These are phyloP conservation scores for Stenurella melanura DNA, from an alignment of 2,888 invertebrate genomes.

Conservation along the genomic window DNA sequence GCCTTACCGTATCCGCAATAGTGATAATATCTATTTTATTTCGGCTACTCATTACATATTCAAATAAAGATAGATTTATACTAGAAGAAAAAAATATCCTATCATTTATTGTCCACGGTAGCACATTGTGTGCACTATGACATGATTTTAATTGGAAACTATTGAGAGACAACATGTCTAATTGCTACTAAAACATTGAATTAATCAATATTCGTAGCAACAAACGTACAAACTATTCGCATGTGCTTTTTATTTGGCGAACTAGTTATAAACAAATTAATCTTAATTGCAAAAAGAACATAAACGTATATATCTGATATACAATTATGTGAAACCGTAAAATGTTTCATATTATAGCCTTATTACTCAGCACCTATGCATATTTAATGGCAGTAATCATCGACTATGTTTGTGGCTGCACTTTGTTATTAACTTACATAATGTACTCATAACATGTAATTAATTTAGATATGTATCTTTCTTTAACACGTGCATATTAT, in stretches of 20 bases:
- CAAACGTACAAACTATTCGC: constrained; percentile 31
- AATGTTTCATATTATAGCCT: not conserved
- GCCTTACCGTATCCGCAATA: no score
- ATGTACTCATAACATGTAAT: constrained; percentile 4
- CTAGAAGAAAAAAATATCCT: no score
- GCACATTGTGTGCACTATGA: not conserved
- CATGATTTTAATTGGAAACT: constrained; percentile 19
- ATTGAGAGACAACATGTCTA: constrained; percentile 30
- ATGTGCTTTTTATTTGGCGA: constrained; percentile 24
- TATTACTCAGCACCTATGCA: constrained; percentile 21
- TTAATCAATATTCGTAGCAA: constrained; percentile 18
- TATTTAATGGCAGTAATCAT: constrained; percentile 27
- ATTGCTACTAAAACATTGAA: constrained; percentile 23
- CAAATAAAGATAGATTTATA: no score
- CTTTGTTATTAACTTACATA: not conserved
- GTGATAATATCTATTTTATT: no score
- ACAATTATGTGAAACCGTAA: constrained; percentile 8
- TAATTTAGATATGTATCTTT: constrained; percentile 15
- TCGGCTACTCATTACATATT: no score
- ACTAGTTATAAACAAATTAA: constrained; percentile 24
- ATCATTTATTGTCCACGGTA: no score
- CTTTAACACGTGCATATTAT: constrained; percentile 15
- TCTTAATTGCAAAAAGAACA: constrained; percentile 32
- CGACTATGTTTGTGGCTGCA: not conserved
- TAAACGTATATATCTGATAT: constrained; percentile 5